Percentiles rank a stretch among this genome's conserved stretches.
These are phyloP conservation scores for Pandemis heparana DNA, from an alignment of 2,888 invertebrate species.

Conservation along the genomic window DNA sequence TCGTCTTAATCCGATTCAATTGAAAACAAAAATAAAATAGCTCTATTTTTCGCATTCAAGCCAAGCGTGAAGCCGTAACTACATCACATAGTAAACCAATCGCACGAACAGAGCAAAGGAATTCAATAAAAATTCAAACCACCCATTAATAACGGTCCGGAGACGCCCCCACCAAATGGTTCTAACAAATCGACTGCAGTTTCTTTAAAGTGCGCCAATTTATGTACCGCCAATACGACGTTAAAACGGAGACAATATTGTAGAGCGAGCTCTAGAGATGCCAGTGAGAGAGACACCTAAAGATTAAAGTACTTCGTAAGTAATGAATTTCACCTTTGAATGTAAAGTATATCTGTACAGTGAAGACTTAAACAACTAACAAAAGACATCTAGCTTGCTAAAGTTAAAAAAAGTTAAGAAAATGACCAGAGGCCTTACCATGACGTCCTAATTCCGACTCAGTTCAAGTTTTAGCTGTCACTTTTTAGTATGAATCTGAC, in stretches of 20 bases:
- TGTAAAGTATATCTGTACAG: too few relatives aligned
- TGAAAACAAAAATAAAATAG: not conserved
- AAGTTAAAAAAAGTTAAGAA: too few relatives aligned
- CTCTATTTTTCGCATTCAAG: too few relatives aligned
- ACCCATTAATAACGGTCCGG: constrained; percentile 29
- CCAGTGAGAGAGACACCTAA: constrained; percentile 6
- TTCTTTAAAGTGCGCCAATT: constrained; percentile 39
- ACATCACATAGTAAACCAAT: not conserved
- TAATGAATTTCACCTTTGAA: too few relatives aligned
- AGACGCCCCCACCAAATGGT: constrained; percentile 16
- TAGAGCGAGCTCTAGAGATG: not conserved
- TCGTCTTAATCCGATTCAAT: too few relatives aligned
- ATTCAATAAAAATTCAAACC: constrained; percentile 41
- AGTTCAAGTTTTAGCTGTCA: too few relatives aligned
- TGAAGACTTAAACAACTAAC: too few relatives aligned
- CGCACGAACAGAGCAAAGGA: constrained; percentile 16
- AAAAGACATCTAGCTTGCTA: too few relatives aligned
- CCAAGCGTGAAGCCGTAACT: not conserved
- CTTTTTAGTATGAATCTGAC: too few relatives aligned
- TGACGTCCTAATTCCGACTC: too few relatives aligned
- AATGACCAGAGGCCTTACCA: too few relatives aligned
- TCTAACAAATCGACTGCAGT: constrained; percentile 41
- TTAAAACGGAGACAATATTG: constrained; percentile 37
- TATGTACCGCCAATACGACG: constrained; percentile 38
- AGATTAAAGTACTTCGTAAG: too few relatives aligned